Conservation (phyloP, 2,797 vertebrate genomes). For the Rhabdomys pumilio region DNA sequence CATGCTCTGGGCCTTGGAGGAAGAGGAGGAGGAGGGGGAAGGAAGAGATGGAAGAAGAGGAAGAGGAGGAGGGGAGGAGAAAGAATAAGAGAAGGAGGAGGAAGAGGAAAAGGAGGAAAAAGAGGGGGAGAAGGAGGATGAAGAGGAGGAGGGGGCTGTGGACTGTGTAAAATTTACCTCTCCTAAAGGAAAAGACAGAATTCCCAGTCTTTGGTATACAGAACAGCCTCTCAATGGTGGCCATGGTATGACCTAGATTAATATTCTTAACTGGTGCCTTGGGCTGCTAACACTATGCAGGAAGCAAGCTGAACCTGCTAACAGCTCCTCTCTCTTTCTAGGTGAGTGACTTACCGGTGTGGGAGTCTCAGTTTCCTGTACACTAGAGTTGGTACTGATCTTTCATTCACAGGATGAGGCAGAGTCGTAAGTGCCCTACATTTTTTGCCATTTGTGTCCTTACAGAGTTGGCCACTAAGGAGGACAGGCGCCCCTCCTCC, state of each 20-base stretch:
- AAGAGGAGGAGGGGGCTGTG: not conserved
- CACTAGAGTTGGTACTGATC: fast-evolving
- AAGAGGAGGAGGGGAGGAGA: too few relatives aligned
- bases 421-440: not conserved
- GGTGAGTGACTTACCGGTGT: not conserved
- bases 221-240: not conserved
- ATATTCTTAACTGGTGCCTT: not conserved
- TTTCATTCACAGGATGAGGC: not conserved
- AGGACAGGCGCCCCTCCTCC: fast-evolving
- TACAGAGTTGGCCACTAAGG: not conserved
- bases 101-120: too few relatives aligned
- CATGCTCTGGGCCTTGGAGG: too few relatives aligned
- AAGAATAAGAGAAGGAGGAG: too few relatives aligned
- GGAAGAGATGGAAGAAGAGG: too few relatives aligned
- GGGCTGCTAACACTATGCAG: not conserved
- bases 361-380: not conserved
- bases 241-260: fast-evolving
- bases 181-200: not conserved
- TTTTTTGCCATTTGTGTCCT: fast-evolving
- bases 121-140: too few relatives aligned
- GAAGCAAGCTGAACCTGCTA: fast-evolving
- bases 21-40: too few relatives aligned
- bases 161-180: not conserved
- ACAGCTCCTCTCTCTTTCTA: fast-evolving
- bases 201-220: not conserved